Evolutionary conservation across 2,797 vertebrate species (phyloP).

Genomic region (Ispidina lecontei): DNA sequence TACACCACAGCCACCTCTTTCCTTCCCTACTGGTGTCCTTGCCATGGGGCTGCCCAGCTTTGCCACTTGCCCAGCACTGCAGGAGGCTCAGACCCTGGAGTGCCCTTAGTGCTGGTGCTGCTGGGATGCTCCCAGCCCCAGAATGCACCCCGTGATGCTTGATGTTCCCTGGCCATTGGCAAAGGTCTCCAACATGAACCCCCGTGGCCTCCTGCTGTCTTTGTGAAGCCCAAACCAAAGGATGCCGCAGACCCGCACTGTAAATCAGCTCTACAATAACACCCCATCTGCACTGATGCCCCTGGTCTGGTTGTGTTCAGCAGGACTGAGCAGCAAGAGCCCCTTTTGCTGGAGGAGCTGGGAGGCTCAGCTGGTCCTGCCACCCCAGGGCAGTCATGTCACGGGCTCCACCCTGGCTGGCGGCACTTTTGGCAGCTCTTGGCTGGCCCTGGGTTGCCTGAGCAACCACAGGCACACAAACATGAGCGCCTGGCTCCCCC

Average conservation of each 20-base stretch:
- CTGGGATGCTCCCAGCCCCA: not conserved
- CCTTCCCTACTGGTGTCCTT: not conserved
- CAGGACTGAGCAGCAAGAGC: fast-evolving
- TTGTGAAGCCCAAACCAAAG: conserved; percentile 18
- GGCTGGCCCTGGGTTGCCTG: conserved; percentile 68
- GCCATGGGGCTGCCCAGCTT: not conserved
- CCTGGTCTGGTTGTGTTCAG: not conserved
- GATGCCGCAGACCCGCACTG: conserved; percentile 20
- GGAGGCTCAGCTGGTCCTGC: not conserved
- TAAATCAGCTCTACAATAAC: conserved; percentile 63
- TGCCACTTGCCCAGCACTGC: not conserved
- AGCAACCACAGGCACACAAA: conserved; percentile 78
- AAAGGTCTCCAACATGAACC: not conserved
- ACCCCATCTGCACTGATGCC: conserved; percentile 23
- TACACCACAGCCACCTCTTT: not conserved
- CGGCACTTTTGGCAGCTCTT: not conserved
- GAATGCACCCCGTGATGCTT: not conserved
- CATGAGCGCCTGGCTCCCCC: conserved; percentile 75
- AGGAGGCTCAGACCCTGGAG: not conserved
- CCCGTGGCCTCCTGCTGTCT: not conserved
- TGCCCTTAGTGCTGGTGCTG: fast-evolving
- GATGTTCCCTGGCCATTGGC: not conserved
- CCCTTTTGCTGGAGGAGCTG: not conserved
- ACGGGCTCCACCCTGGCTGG: not conserved
- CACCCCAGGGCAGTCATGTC: not conserved